Conservation (phyloP, 2,888 invertebrate genomes). For the Chorisops tibialis region DNA sequence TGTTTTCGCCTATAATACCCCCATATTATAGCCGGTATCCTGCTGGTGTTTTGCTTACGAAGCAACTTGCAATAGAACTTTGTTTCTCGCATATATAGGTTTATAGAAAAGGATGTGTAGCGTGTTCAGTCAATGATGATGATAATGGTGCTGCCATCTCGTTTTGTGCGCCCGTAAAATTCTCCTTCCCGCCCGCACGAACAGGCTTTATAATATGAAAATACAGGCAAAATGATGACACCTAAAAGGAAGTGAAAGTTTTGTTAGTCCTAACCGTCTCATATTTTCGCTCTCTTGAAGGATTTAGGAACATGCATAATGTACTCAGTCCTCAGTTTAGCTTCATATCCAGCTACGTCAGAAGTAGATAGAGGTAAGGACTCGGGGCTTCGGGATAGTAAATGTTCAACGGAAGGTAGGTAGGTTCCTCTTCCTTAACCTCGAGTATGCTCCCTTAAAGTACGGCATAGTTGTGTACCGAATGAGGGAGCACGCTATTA, state of each 20-base stretch:
- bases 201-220: constrained; percentile 9
- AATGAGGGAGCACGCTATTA: constrained; percentile 22
- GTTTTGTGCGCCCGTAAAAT: constrained; percentile 1
- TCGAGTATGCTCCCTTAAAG: background rate
- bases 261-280: constrained; percentile 21
- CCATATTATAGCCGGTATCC: background rate
- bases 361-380: constrained; percentile 3
- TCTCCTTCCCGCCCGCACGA: background rate
- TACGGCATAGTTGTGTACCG: constrained; percentile 12
- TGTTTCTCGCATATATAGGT: background rate
- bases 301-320: constrained; percentile 19
- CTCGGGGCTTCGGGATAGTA: too few species aligned
- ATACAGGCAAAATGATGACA: constrained; percentile 21
- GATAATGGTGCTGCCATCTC: constrained; percentile 17
- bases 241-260: constrained; percentile 23
- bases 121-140: constrained; percentile 6
- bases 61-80: background rate
- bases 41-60: constrained; percentile 1
- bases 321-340: background rate
- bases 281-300: constrained; percentile 11
- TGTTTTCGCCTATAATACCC: too few species aligned
- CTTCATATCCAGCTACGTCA: background rate
- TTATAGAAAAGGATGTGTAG: background rate
- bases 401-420: constrained; percentile 14
- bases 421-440: constrained; percentile 3